Conservation (phyloP, 2,888 invertebrate species). For the Athalia rosae region DNA sequence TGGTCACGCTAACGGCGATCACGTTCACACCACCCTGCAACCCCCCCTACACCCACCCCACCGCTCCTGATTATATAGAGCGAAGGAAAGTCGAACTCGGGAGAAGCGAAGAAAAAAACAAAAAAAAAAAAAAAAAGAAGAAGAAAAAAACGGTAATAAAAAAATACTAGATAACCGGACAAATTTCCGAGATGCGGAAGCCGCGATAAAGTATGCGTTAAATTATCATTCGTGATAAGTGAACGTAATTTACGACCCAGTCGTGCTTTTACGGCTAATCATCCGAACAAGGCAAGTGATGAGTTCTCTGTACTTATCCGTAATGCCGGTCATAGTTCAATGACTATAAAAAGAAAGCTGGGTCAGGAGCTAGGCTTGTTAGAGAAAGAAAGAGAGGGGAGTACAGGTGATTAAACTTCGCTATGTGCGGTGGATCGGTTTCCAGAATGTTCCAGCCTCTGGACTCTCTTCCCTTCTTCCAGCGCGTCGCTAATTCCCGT, state of each 20-base stretch:
- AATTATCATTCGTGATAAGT: conserved; percentile 5
- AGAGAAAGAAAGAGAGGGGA: neutral
- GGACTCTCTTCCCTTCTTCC: neutral
- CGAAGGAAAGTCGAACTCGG: too few species aligned
- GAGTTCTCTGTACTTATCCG: neutral
- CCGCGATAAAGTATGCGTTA: neutral
- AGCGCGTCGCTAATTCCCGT: neutral
- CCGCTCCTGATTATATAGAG: neutral
- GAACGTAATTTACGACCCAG: neutral
- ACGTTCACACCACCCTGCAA: conserved; percentile 31
- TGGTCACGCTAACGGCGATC: conserved; percentile 27
- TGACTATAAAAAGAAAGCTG: conserved; percentile 29
- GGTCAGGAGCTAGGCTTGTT: conserved; percentile 2
- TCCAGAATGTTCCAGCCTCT: conserved; percentile 9
- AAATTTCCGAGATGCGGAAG: neutral
- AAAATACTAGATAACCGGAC: neutral
- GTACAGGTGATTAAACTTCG: conserved; percentile 7
- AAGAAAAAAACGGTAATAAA: too few species aligned
- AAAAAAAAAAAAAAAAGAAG: neutral
- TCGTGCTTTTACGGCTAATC: neutral
- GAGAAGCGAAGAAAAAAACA: neutral
- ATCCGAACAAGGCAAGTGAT: neutral
- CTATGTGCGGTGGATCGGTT: neutral
- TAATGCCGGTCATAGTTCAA: conserved; percentile 26
- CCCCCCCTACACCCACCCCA: neutral